Conservation (phyloP, 2,797 vertebrate genomes). For the Coregonus suidteri region DNA sequence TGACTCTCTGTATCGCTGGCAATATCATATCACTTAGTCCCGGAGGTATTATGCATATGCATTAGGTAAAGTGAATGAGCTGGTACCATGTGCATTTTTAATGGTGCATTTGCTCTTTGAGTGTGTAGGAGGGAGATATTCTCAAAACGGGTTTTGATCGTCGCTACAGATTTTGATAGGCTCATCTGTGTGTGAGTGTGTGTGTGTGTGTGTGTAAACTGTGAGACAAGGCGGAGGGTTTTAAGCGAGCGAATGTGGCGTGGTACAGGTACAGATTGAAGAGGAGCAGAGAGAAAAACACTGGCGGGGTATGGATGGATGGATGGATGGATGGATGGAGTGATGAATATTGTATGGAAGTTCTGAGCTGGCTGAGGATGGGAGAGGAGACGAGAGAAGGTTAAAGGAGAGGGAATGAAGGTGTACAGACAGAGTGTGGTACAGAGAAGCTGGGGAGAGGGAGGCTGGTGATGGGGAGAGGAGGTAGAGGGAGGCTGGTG, state of each 20-base stretch:
- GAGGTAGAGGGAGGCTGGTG: too few relatives aligned
- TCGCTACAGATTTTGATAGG: conserved; percentile 67
- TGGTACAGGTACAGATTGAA: conserved; percentile 61
- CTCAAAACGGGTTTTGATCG: conserved; percentile 70
- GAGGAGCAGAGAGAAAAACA: conserved; percentile 28
- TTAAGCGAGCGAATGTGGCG: conserved; percentile 36
- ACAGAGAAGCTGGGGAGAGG: not conserved
- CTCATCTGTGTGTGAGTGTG: conserved; percentile 21
- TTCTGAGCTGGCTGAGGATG: conserved; percentile 58
- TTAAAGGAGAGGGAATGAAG: too few relatives aligned
- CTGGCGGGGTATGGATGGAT: conserved; percentile 16
- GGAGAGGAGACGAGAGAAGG: not conserved
- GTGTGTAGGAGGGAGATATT: conserved; percentile 63
- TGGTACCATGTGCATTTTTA: conserved; percentile 77
- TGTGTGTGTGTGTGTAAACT: conserved; percentile 37
- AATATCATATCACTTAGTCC: conserved; percentile 70
- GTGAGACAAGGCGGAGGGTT: conserved; percentile 58
- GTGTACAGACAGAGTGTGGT: conserved; percentile 17
- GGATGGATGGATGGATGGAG: conserved; percentile 38
- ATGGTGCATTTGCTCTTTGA: conserved; percentile 74
- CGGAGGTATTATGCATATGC: conserved; percentile 79
- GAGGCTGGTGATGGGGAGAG: too few relatives aligned
- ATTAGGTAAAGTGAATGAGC: conserved; percentile 75
- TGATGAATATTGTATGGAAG: conserved; percentile 78
- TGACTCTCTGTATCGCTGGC: conserved; percentile 41